These are phyloP conservation scores for Cyphomyrus discorhynchus DNA, from an alignment of 2,113 vertebrate species.

Conservation along the genomic window DNA sequence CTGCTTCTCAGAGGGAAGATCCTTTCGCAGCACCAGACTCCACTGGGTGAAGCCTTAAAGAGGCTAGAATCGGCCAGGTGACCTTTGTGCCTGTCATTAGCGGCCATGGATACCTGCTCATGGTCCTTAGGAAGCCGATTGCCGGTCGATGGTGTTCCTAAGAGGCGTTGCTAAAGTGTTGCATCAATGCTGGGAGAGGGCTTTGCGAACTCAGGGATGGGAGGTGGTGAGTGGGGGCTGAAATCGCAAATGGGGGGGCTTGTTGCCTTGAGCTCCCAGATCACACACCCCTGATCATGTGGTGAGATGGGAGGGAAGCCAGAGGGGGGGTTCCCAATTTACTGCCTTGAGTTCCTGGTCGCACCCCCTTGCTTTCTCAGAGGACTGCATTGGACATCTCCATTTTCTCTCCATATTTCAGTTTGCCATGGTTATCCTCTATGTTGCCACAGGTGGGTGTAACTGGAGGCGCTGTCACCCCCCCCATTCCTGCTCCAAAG, in stretches of 20 bases:
- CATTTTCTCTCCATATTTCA: neutral
- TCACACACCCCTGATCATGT: neutral
- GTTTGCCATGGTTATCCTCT: neutral
- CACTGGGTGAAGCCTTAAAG: neutral
- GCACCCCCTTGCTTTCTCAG: neutral
- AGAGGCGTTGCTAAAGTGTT: neutral
- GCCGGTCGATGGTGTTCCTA: neutral
- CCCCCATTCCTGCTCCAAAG: neutral
- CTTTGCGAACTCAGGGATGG: neutral
- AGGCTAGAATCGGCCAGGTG: neutral
- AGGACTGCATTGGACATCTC: neutral
- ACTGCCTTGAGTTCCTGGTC: neutral
- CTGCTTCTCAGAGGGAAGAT: neutral
- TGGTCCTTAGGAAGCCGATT: neutral
- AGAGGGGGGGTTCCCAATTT: neutral
- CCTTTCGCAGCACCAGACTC: neutral
- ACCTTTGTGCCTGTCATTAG: neutral
- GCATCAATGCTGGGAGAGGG: neutral
- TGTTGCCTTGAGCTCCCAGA: neutral
- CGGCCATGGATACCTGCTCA: neutral
- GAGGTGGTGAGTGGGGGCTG: neutral
- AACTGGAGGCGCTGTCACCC: neutral
- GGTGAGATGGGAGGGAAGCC: neutral
- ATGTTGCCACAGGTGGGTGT: neutral
- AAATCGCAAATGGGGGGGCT: neutral